phyloP scores from a whole-genome alignment of 2,888 invertebrate genomes.

The Parelbella ahira region DNA sequence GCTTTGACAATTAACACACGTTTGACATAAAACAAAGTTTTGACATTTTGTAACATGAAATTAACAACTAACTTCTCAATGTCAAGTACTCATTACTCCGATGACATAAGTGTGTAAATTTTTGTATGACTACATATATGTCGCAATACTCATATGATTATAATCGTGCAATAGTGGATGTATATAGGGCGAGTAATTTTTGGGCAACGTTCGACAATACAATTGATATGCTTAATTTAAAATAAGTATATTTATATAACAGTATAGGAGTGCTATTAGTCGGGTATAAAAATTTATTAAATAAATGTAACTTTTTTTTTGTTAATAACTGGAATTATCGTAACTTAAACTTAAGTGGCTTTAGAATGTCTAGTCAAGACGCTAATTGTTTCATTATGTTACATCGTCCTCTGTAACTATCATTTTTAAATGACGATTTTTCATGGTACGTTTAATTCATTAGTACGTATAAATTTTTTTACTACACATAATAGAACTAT shows the following conservation, averaged over 20 bases:
- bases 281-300: conserved; percentile 21
- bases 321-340: conserved; percentile 23
- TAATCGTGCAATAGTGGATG: conserved; percentile 50
- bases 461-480: too few species aligned
- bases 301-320: conserved; percentile 29
- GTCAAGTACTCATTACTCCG: too few species aligned
- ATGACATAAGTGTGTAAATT: too few species aligned
- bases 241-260: conserved; percentile 27
- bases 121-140: too few species aligned
- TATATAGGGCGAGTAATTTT: conserved; percentile 72
- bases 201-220: conserved; percentile 73
- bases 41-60: conserved; percentile 56
- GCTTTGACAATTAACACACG: conserved; percentile 54
- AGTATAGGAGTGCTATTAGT: conserved; percentile 29
- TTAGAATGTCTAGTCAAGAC: conserved; percentile 55
- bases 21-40: conserved; percentile 58
- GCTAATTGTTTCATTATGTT: conserved; percentile 50
- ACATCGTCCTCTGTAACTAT: conserved; percentile 33
- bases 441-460: too few species aligned
- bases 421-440: neutral
- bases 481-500: too few species aligned
- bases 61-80: too few species aligned
- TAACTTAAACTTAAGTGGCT: conserved; percentile 27
- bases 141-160: conserved; percentile 57
- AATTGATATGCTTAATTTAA: conserved; percentile 62